These are phyloP conservation scores for Halichoeres trimaculatus DNA, from an alignment of 2,113 vertebrate species.

Conservation along the genomic window DNA sequence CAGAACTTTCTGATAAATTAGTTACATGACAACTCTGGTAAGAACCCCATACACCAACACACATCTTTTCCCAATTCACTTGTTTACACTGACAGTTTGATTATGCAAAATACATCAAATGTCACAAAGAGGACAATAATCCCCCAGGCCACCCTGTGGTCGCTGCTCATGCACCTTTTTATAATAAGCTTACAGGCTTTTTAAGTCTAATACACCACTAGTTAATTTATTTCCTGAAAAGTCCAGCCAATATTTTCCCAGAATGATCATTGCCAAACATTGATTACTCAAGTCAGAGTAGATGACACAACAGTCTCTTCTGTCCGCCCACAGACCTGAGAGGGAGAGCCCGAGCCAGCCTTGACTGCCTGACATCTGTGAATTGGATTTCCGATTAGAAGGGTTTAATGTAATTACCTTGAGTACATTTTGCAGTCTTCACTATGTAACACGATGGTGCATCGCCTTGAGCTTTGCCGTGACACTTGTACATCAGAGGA, in stretches of 20 bases:
- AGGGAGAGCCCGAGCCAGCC: conserved; percentile 37
- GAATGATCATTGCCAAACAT: conserved; percentile 60
- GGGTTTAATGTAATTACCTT: conserved; percentile 79
- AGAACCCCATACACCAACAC: not conserved
- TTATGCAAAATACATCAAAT: conserved; percentile 64
- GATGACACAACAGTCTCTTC: conserved; percentile 58
- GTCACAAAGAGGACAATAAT: conserved; percentile 41
- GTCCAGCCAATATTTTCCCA: conserved; percentile 63
- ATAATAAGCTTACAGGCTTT: conserved; percentile 15
- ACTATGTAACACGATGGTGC: conserved; percentile 49
- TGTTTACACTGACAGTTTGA: conserved; percentile 49
- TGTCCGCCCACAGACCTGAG: conserved; percentile 34
- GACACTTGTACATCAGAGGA: conserved; percentile 35
- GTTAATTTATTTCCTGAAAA: conserved; percentile 49
- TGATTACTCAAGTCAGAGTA: conserved; percentile 60
- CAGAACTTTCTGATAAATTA: conserved; percentile 40
- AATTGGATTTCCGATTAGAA: conserved; percentile 78
- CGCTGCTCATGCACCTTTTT: conserved; percentile 31
- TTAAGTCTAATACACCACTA: conserved; percentile 3
- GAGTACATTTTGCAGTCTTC: conserved; percentile 58
- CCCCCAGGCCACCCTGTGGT: conserved; percentile 21
- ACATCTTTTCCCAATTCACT: conserved; percentile 4
- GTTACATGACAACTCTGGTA: conserved; percentile 24
- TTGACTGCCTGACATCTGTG: conserved; percentile 66
- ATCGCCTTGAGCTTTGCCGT: conserved; percentile 44